Evolutionary conservation across 92 coral and sea anemone species (phyloP), one percentile per base, ranked within the genome.

Genomic region (Ricordea florida): DNA sequence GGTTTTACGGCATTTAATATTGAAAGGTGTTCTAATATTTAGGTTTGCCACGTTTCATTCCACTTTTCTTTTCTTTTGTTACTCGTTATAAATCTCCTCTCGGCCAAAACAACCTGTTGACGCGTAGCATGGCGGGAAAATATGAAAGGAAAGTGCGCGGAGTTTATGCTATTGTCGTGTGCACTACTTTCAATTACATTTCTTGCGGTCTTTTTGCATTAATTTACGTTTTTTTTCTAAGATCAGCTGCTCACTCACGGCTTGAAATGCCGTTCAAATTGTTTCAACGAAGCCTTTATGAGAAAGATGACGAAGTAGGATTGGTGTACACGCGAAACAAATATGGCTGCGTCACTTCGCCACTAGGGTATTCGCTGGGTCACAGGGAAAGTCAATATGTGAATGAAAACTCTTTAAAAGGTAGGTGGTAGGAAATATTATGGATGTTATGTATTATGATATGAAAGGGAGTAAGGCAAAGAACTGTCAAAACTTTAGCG

Each of bases 241-340:
- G n/a, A n/a, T n/a, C n/a, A n/a, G n/a, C n/a, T n/a, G n/a, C n/a
- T n/a, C n/a, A n/a, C n/a, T n/a, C 44, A 8, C n/a, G n/a, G 22
- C 8, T 1, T 10, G 24, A 9, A 6, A 84, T 83, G 89, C 33
- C 85, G 46, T 84, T 38, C 50, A 79, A 60, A 38, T 62, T 34
- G 17, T 38, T 76, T 13, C 26, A 73, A 1, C 47, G 67, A 5
- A 80, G 53, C 14, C 62, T 17, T 14, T 72, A 14, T 27, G 81
- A 60, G 16, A 76, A 45, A 57, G 66, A 78, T 51, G 86, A 78
- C 27, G 98, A 92, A 7, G 64, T 77, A 40, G 94, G 97, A 14
- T 43, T 96, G 36, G 89, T 92, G 24, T 96, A 89, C 62, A 90
- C 92, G 22, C 79, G 93, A 61, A 90, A 92, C 82, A 92, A 88